Base-by-base conservation (phyloP, 2,888 invertebrate species). In the Carabus problematicus region DNA sequence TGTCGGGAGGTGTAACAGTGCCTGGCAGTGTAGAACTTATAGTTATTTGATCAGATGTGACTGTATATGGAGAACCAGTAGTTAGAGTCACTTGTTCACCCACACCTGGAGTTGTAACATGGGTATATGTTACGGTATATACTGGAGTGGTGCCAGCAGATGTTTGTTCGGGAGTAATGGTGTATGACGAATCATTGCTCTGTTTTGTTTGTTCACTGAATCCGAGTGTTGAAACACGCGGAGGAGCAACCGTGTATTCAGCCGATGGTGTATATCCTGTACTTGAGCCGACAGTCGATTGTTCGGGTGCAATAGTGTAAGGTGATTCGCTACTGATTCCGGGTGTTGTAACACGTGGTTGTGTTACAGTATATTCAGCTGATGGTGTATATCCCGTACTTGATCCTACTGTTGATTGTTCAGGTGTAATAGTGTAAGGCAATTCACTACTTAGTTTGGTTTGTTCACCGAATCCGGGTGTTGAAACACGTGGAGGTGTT, bases 191-290 rank as follows among this genome's bases (percentile, higher is more conserved):
- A 14, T 11, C 52, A 43, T 19, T 12, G 39, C 40, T 9, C 52
- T 67, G 14, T 73, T 70, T 11, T 67, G 70, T 70, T 73, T 72
- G 70, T 18, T 73, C 72, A 9, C 70, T 72, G 55, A 16, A 16
- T 14, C 60, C 63, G 42, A 47, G 39, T n/a, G 19, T 52, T 47
- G 54, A 52, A 43, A 19, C 54, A 4, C 43, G 52, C 18, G 60
- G 18, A n/a, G 67, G 52, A 18, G 16, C 12, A 9, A 60, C 55
- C 11, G 42, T 18, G 29, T n/a, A 18, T 12, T 52, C 16, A 3
- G 55, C 40, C 29, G 52, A 19, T 40, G 40, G 49, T 52, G 16
- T 52, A 12, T 6, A 6, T 29, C 29, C 29, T 6, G 14, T 52
- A 52, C 19, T 11, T 52, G 14, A 52, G 16, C 14, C 19, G 19